Evolutionary conservation across 2,888 invertebrate genomes (phyloP).

Genomic region (Drosophila austrosaltans): DNA sequence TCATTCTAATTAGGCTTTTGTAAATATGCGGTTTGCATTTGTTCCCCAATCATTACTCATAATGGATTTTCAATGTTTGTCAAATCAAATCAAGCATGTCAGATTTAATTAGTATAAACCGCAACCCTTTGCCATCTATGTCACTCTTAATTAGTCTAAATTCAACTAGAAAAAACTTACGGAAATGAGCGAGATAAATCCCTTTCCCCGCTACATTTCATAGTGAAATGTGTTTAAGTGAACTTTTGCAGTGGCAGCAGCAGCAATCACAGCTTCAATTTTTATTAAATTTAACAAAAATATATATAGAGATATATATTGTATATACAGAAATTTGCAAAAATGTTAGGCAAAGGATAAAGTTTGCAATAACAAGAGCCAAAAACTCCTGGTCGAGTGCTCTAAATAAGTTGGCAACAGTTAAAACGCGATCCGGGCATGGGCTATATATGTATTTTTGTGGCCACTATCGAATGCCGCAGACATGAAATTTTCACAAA

Average conservation of each 20-base stretch:
- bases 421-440: conserved; percentile 55
- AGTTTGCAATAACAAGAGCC: conserved; percentile 44
- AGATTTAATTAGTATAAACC: conserved; percentile 44
- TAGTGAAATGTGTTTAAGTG: not conserved
- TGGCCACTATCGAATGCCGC: conserved; percentile 74
- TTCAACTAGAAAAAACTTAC: not conserved
- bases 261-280: conserved; percentile 49
- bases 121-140: conserved; percentile 23
- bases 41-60: conserved; percentile 30
- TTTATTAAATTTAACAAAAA: conserved; percentile 48
- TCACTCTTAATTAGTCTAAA: conserved; percentile 4
- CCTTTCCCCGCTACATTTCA: too few species aligned
- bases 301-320: conserved; percentile 16
- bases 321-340: not conserved
- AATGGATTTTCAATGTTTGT: conserved; percentile 47
- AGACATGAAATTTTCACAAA: conserved; percentile 76
- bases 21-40: conserved; percentile 7
- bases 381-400: conserved; percentile 26
- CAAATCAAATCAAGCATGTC: conserved; percentile 48
- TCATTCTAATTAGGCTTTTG: not conserved
- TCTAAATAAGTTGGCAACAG: conserved; percentile 61
- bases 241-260: not conserved
- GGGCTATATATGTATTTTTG: conserved; percentile 52
- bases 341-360: conserved; percentile 21
- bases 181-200: not conserved